phyloP scores from a whole-genome alignment of 2,888 invertebrate genomes.

The Clostera curtula region DNA sequence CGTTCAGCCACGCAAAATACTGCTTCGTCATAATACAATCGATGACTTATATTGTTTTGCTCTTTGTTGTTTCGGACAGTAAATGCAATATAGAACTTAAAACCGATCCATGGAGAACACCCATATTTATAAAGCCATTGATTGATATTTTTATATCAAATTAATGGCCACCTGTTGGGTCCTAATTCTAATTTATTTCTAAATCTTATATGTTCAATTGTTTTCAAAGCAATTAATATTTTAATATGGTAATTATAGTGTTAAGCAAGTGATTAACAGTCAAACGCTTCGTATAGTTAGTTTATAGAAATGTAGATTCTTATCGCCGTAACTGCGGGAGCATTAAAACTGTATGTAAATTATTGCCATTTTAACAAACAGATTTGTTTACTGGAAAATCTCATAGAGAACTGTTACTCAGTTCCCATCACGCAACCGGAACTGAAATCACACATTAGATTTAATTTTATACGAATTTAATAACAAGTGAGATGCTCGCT shows the following conservation, averaged over 20 bases:
- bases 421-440: conserved; percentile 70
- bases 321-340: conserved; percentile 31
- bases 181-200: too few species aligned
- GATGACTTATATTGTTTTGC: conserved; percentile 17
- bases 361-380: conserved; percentile 34
- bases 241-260: conserved; percentile 5
- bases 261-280: conserved; percentile 24
- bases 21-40: conserved; percentile 19
- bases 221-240: background rate
- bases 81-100: background rate
- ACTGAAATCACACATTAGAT: conserved; percentile 71
- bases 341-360: conserved; percentile 36
- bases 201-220: too few species aligned
- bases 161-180: too few species aligned
- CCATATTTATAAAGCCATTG: too few species aligned
- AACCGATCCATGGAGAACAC: background rate
- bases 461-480: conserved; percentile 75
- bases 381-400: conserved; percentile 36
- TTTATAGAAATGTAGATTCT: conserved; percentile 26
- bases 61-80: too few species aligned
- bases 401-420: conserved; percentile 52
- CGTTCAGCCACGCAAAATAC: conserved; percentile 2
- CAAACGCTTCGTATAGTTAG: conserved; percentile 17
- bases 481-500: conserved; percentile 64
- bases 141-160: too few species aligned